Evolutionary conservation across 2,888 invertebrate genomes (phyloP), one percentile per base, ranked within the genome.

Genomic region (Pheosia gnoma): DNA sequence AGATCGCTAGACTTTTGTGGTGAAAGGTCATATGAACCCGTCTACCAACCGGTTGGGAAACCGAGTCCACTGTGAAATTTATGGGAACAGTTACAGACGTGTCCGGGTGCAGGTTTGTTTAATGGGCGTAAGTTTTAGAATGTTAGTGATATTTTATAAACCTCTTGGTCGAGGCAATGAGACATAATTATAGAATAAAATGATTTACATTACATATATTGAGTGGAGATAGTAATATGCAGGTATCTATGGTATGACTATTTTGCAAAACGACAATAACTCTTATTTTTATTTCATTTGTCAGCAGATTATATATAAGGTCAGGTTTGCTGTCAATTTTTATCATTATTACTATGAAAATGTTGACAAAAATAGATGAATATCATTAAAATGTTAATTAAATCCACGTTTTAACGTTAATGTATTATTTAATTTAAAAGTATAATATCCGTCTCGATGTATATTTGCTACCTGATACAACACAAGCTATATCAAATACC

Each of bases 1-100:
- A 90, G 90, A 89, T 87, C 88, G 79, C 66, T 82, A 85, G 84
- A 90, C 87, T 87, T 86, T 87, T 82, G 87, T 83, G 80, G 86
- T 81, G 88, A 91, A 91, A 92, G 91, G 91, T 91, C 89, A 88
- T 66, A 66, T 70, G 71, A 81, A 85, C 88, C 81, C 81, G 85
- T 82, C 83, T 72, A 70, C 66, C 60, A 60, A 68, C 13, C 13
- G 83, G 81, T 85, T 76, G 82, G 71, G 86, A 83, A 74, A 66
- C 63, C 66, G 49, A 60, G 61, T 60, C 59, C 62, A 61, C 65
- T 74, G 59, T 70, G 62, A 72, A 74, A 79, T 78, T 72, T 75
- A 72, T 80, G 71, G 70, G 72, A 70, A 64, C 61, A 58, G 57
- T 61, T 45, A 13, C 41, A 36, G 57, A 43, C 57, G 25, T 10